Evolutionary conservation across 2,113 vertebrate genomes (phyloP).

Genomic region (Myrmophylax atrothorax): DNA sequence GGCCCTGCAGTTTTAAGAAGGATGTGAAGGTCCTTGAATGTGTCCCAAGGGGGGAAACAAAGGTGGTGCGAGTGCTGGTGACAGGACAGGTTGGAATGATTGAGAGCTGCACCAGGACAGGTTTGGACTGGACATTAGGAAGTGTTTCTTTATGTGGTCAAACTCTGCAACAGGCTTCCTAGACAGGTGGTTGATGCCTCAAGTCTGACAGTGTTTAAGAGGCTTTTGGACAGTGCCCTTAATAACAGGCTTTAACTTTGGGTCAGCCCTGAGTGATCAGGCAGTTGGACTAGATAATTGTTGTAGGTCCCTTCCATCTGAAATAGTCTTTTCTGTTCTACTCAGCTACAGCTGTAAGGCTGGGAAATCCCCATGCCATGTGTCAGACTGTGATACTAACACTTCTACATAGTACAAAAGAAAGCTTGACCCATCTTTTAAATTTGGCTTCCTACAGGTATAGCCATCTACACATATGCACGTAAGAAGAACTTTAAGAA

Average conservation of each 20-base stretch:
- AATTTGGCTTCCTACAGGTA: not conserved
- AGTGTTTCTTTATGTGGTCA: not conserved
- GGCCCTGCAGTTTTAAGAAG: not conserved
- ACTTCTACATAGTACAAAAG: not conserved
- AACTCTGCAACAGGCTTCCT: not conserved
- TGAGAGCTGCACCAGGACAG: not conserved
- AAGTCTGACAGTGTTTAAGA: not conserved
- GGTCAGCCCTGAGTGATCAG: not conserved
- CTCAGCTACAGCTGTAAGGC: not conserved
- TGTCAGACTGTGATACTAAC: not conserved
- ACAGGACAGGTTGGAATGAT: fast-evolving
- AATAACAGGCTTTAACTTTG: not conserved
- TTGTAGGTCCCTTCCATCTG: not conserved
- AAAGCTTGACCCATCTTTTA: not conserved
- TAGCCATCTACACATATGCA: not conserved
- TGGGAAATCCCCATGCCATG: fast-evolving
- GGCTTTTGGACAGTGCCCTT: not conserved
- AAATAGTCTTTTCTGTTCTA: not conserved
- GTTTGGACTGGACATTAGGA: not conserved
- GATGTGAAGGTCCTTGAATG: not conserved
- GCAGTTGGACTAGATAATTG: not conserved
- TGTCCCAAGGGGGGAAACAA: not conserved
- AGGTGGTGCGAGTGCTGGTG: not conserved
- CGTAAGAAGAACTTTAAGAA: not conserved
- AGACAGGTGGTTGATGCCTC: fast-evolving